Evolutionary conservation across 2,888 invertebrate species (phyloP).

Genomic region (Leistus spinibarbis): DNA sequence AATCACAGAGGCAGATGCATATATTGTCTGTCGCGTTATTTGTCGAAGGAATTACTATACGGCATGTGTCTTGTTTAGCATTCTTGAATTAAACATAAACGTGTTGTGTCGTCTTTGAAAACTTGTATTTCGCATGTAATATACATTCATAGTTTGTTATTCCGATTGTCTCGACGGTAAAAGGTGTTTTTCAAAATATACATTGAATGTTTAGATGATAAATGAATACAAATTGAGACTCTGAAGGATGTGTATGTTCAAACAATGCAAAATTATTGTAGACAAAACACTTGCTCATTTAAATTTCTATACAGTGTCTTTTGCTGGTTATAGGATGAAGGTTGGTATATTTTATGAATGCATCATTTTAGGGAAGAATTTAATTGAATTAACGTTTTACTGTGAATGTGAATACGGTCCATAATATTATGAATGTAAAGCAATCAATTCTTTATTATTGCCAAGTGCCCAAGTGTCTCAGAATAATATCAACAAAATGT

Average conservation of each 20-base stretch:
- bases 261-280: not conserved
- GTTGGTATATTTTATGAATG: no score
- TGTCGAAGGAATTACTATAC: not conserved
- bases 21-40: not conserved
- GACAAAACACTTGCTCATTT: not conserved
- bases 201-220: not conserved
- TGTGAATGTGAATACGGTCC: no score
- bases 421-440: no score
- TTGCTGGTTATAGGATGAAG: no score
- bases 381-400: no score
- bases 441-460: no score
- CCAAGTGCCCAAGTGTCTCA: not conserved
- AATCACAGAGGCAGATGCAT: not conserved
- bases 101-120: not conserved
- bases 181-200: not conserved
- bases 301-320: not conserved
- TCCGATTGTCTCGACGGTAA: not conserved
- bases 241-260: not conserved
- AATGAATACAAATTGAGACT: not conserved
- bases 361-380: no score
- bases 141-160: not conserved
- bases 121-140: not conserved
- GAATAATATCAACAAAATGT: not conserved
- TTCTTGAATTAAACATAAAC: not conserved
- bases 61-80: not conserved